phyloP scores from a whole-genome alignment of 2,888 invertebrate genomes.

The Protonemura montana region DNA sequence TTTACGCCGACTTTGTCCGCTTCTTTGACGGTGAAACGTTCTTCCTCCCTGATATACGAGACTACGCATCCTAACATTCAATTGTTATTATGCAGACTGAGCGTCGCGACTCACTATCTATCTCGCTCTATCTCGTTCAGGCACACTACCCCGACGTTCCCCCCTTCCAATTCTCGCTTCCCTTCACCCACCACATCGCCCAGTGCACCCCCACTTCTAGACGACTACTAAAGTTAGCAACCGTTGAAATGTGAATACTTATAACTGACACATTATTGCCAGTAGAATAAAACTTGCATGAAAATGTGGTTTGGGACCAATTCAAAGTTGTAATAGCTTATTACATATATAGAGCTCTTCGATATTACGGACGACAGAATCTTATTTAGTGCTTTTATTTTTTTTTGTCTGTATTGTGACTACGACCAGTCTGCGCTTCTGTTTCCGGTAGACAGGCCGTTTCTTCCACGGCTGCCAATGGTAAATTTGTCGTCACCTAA shows the following conservation, averaged over 20 bases:
- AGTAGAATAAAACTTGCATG: conserved; percentile 25
- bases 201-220: neutral
- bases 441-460: neutral
- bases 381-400: neutral
- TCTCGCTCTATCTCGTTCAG: neutral
- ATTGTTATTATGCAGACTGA: conserved; percentile 31
- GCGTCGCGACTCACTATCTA: neutral
- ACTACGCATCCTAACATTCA: conserved; percentile 22
- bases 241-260: conserved; percentile 25
- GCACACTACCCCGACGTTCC: neutral
- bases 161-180: neutral
- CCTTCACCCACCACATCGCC: neutral
- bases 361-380: conserved; percentile 9
- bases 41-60: conserved; percentile 9
- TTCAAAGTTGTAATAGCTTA: conserved; percentile 29
- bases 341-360: conserved; percentile 17
- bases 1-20: neutral
- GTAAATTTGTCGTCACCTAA: neutral
- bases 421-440: neutral
- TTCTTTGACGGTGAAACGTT: neutral
- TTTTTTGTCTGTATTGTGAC: neutral
- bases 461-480: neutral
- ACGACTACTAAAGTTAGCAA: conserved; percentile 19
- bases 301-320: conserved; percentile 31
- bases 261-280: conserved; percentile 29